These are phyloP conservation scores for Serranus cabrilla DNA, from an alignment of 2,797 vertebrate species.

Conservation along the genomic window DNA sequence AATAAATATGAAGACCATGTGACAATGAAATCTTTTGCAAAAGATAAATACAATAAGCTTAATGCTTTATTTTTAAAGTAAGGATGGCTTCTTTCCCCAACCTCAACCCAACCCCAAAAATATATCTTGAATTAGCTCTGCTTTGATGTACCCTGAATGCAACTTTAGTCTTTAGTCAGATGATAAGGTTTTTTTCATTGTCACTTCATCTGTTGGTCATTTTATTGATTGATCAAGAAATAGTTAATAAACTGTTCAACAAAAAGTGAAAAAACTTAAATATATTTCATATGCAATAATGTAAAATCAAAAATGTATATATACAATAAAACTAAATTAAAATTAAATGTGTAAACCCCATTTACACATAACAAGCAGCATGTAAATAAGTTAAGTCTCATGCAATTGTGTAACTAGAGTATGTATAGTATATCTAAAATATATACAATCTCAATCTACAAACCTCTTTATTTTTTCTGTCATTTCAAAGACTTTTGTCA, in stretches of 20 bases:
- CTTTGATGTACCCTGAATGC: not conserved
- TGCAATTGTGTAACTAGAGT: not conserved
- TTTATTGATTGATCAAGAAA: not conserved
- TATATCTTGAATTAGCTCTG: not conserved
- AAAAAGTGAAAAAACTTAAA: too few relatives aligned
- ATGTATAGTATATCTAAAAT: not conserved
- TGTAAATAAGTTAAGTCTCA: not conserved
- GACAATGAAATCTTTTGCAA: not conserved
- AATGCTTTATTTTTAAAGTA: not conserved
- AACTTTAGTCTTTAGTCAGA: not conserved
- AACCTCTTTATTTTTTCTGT: not conserved
- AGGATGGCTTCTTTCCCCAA: not conserved
- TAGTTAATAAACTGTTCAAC: too few relatives aligned
- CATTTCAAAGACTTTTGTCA: conserved; percentile 6
- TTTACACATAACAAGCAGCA: not conserved
- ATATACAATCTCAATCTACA: too few relatives aligned
- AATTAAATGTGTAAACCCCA: conserved; percentile 1
- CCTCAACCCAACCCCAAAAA: not conserved
- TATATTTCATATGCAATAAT: too few relatives aligned
- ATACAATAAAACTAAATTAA: too few relatives aligned
- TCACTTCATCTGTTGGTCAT: not conserved
- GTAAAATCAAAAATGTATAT: too few relatives aligned
- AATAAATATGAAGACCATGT: not conserved
- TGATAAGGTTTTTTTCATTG: too few relatives aligned
- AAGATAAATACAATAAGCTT: not conserved